Percentiles rank a stretch among this genome's conserved stretches.
Conservation (phyloP, 2,797 vertebrate genomes). For the Phoeniculus purpureus region DNA sequence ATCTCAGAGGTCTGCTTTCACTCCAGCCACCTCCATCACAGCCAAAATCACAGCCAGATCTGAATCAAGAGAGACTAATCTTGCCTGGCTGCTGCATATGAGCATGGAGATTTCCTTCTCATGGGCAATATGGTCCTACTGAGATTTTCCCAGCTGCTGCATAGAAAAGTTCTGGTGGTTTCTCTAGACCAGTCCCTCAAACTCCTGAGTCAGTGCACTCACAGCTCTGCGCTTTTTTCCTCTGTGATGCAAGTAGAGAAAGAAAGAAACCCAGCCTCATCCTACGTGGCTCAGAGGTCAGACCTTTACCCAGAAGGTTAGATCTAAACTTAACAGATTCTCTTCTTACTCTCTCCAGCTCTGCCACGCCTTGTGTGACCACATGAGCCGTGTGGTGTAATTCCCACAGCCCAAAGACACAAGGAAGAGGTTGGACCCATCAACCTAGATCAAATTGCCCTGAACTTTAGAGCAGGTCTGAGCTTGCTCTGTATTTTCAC, state of each 20-base stretch:
- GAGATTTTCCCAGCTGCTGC: background rate
- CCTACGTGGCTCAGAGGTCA: background rate
- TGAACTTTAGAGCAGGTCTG: background rate
- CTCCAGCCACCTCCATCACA: background rate
- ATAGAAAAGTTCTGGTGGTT: background rate
- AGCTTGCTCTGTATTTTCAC: background rate
- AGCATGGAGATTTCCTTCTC: background rate
- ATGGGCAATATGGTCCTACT: rapidly evolving
- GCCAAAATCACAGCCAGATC: background rate
- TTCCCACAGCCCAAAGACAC: background rate
- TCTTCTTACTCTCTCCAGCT: background rate
- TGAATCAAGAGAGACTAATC: rapidly evolving
- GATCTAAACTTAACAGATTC: background rate
- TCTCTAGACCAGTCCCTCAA: background rate
- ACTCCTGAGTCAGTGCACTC: background rate
- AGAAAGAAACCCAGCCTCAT: background rate
- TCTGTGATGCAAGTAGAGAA: background rate
- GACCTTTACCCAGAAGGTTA: background rate
- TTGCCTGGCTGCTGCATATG: rapidly evolving
- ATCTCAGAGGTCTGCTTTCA: background rate
- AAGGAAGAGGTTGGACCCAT: background rate
- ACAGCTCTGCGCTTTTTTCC: background rate
- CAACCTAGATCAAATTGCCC: background rate
- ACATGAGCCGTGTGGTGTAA: rapidly evolving
- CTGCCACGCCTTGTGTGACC: background rate